phyloP scores from a whole-genome alignment of 2,888 invertebrate genomes.

The Parnassius smintheus region DNA sequence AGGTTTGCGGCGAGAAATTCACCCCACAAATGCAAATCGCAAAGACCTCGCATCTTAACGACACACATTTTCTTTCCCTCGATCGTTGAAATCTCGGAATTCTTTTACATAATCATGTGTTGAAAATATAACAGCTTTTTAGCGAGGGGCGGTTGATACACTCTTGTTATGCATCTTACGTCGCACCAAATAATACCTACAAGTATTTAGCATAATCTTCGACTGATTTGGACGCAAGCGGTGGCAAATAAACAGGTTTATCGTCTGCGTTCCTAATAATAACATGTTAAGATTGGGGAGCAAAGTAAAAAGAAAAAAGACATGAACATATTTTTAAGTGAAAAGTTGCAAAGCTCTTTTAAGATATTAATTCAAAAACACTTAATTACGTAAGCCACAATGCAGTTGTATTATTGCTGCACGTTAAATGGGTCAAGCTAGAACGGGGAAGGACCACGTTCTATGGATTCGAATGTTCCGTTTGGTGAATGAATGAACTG shows the following conservation, averaged over 20 bases:
- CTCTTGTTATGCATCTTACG: constrained; percentile 55
- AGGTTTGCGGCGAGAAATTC: constrained; percentile 25
- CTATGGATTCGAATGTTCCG: no score
- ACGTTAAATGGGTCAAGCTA: no score
- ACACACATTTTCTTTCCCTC: constrained; percentile 67
- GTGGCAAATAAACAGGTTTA: constrained; percentile 47
- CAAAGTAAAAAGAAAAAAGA: constrained; percentile 5
- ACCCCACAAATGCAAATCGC: constrained; percentile 65
- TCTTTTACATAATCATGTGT: constrained; percentile 80
- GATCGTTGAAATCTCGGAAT: constrained; percentile 63
- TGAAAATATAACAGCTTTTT: constrained; percentile 78
- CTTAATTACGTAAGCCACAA: no score
- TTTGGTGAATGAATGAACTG: no score
- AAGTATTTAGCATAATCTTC: constrained; percentile 73
- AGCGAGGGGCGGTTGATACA: constrained; percentile 64
- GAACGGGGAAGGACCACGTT: no score
- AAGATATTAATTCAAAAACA: no score
- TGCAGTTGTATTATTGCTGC: no score
- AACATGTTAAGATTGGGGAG: constrained; percentile 6
- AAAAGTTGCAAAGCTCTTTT: no score
- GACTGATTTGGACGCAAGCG: constrained; percentile 41
- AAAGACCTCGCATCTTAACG: constrained; percentile 64
- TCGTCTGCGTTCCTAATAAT: constrained; percentile 20
- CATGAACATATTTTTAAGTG: constrained; percentile 7
- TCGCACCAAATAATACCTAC: constrained; percentile 59